Percentiles rank a stretch among this genome's conserved stretches.
Evolutionary conservation across 2,113 vertebrate species (phyloP).

Genomic region (Melanotaenia duboulayi): DNA sequence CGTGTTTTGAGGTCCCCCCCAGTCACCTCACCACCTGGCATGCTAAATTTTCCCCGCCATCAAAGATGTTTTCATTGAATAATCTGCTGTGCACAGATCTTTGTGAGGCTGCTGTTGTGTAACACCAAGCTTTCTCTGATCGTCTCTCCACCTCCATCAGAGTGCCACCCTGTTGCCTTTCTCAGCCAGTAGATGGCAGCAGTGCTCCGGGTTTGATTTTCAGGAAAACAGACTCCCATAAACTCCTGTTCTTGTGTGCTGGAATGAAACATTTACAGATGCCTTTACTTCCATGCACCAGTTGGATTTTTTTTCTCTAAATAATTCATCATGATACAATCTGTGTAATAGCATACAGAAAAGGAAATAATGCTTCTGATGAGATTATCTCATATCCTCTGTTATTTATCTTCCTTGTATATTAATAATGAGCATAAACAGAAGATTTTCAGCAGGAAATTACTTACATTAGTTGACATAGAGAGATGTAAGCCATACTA

Average conservation of each 20-base stretch:
- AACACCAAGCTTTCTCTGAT: neutral
- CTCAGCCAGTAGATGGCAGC: conserved; percentile 77
- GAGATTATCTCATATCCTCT: conserved; percentile 52
- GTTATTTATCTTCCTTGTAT: conserved; percentile 20
- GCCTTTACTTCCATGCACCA: conserved; percentile 1
- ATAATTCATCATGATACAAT: conserved; percentile 13
- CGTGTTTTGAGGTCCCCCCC: no score
- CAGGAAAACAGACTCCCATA: neutral
- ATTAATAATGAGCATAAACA: neutral
- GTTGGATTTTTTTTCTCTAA: neutral
- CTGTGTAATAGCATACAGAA: conserved; percentile 15
- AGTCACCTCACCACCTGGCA: neutral
- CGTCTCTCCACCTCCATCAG: neutral
- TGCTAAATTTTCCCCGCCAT: neutral
- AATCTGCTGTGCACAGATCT: no score
- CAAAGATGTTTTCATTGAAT: neutral
- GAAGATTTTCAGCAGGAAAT: conserved; percentile 55
- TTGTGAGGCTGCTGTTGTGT: neutral
- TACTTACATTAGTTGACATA: conserved; percentile 10
- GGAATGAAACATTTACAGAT: conserved; percentile 27
- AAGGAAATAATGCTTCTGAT: conserved; percentile 53
- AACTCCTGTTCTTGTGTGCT: conserved; percentile 8
- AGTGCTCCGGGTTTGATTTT: conserved; percentile 56
- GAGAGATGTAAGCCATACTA: neutral
- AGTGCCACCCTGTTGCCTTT: neutral